Evolutionary conservation across 1,140 invertebrate genomes (phyloP), one percentile per base, ranked within the genome.

Genomic region (Trichomalopsis sarcophagae): DNA sequence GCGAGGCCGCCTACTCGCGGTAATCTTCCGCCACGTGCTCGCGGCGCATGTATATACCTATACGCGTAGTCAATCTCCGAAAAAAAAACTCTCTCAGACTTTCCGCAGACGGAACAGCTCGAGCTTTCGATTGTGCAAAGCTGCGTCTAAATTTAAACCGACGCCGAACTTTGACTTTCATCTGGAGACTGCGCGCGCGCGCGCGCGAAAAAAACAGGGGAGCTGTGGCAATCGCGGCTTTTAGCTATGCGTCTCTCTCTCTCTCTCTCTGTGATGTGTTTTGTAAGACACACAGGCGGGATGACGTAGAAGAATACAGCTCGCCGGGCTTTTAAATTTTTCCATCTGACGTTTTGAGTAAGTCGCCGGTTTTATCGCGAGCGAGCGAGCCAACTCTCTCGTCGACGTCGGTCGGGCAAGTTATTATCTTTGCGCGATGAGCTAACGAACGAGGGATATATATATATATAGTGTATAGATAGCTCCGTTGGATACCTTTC

Each of bases 71-170:
- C 40, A 10, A 71, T 71, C 17, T 74, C n/a, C n/a, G 33, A 33
- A 74, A 76, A 76, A 47, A n/a, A 27, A 76, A n/a, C n/a, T n/a
- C 40, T 47, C 30, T 23, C 21, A 76, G 74, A 76, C 74, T 47
- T 44, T 23, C 1, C 36, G 21, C 40, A 76, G 74, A 76, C 74
- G 21, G 66, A n/a, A 21, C 62, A 27, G 27, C 27, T 27, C 27
- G 62, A 17, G 66, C 66, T 27, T 69, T 69, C n/a, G 21, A 69
- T 11, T 69, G n/a, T n/a, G 27, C 27, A 27, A 14, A 27, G 21
- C 40, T 2, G 66, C 62, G 62, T 27, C 66, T 69, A 69, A 23
- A 69, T 69, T 69, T 69, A 69, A 69, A 69, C 4, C n/a, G 21
- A 4, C 27, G 66, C 21, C 27, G 66, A 69, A 69, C 27, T 69